Evolutionary conservation across 2,888 invertebrate genomes (phyloP), one percentile per base, ranked within the genome.

Genomic region (Harmothoe impar): DNA sequence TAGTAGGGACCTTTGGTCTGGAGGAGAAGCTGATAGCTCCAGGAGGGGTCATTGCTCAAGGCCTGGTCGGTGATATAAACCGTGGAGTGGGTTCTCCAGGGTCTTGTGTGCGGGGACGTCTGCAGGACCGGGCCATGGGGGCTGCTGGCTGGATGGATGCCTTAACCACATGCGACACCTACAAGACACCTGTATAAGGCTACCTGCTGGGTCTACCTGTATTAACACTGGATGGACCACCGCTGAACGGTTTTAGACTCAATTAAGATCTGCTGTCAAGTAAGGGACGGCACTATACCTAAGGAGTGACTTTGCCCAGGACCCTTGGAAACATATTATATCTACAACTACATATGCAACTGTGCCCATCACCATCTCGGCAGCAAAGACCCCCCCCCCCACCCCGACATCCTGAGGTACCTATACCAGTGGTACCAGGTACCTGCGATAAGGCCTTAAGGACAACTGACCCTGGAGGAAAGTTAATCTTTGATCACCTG

Each of bases 21-120:
- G 62, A 62, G 62, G 62, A 62, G 62, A 62, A 62, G 62, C 23
- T 62, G 62, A 62, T 62, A 62, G 62, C 62, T n/a, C 7, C 62
- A 20, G n/a, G 62, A n/a, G 62, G 23, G 23, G 62, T 62, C 62
- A n/a, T 62, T n/a, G 20, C 62, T 62, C 62, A n/a, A 15, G n/a
- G n/a, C 62, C 23, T 62, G 62, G 62, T n/a, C 20, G 62, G 23
- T n/a, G 62, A 62, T 62, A 62, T 62, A 62, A 62, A 15, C 62
- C 20, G n/a, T 20, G 62, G 62, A 20, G 23, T 20, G 62, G 62
- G 62, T 20, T 1, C 62, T 62, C 62, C 62, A n/a, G 62, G 62
- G 62, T n/a, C 62, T 62, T 62, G n/a, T n/a, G 23, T n/a, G 62
- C 7, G 15, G 62, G n/a, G 62, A 62, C 62, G 62, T 62, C 23